A percentile compares a stretch with the other conserved stretches of the same genome.
These are phyloP conservation scores for Ictalurus furcatus DNA, from an alignment of 2,113 vertebrate genomes.

Conservation along the genomic window DNA sequence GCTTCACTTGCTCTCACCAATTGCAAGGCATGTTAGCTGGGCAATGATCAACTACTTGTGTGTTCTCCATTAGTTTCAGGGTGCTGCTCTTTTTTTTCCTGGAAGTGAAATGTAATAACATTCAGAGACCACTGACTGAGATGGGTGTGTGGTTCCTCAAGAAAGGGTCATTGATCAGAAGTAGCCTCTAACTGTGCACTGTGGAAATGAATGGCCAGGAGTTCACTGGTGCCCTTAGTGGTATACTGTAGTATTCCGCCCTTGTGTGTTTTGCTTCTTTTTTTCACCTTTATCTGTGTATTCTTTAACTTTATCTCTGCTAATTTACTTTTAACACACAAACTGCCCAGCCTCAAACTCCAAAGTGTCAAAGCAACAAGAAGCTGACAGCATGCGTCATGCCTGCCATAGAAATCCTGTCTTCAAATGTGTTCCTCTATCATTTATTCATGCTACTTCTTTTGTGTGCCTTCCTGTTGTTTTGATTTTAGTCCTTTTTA, in stretches of 20 bases:
- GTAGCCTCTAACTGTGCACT: slow-evolving; percentile 57
- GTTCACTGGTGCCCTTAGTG: slow-evolving; percentile 61
- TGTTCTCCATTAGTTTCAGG: slow-evolving; percentile 44
- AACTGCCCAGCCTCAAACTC: not conserved
- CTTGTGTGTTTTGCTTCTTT: not conserved
- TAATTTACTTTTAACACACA: slow-evolving; percentile 40
- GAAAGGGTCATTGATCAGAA: slow-evolving; percentile 71
- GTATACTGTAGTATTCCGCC: not conserved
- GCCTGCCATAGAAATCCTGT: slow-evolving; percentile 7
- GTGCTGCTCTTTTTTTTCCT: slow-evolving; percentile 44
- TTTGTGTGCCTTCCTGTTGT: slow-evolving; percentile 42
- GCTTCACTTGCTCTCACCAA: slow-evolving; percentile 38
- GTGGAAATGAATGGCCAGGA: slow-evolving; percentile 69
- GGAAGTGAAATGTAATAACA: slow-evolving; percentile 70
- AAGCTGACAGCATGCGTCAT: slow-evolving; percentile 37
- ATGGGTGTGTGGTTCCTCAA: slow-evolving; percentile 66
- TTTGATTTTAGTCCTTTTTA: slow-evolving; percentile 36
- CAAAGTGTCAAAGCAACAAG: slow-evolving; percentile 34
- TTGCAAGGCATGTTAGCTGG: slow-evolving; percentile 36
- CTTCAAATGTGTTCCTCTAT: slow-evolving; percentile 45
- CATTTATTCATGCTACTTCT: slow-evolving; percentile 61
- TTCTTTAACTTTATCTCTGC: not conserved
- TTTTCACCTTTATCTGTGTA: slow-evolving; percentile 7
- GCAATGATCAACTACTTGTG: slow-evolving; percentile 33
- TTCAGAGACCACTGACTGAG: slow-evolving; percentile 65